Percentiles rank a stretch among this genome's conserved stretches.
phyloP scores from a whole-genome alignment of 2,113 vertebrate species.

The Aythya baeri region DNA sequence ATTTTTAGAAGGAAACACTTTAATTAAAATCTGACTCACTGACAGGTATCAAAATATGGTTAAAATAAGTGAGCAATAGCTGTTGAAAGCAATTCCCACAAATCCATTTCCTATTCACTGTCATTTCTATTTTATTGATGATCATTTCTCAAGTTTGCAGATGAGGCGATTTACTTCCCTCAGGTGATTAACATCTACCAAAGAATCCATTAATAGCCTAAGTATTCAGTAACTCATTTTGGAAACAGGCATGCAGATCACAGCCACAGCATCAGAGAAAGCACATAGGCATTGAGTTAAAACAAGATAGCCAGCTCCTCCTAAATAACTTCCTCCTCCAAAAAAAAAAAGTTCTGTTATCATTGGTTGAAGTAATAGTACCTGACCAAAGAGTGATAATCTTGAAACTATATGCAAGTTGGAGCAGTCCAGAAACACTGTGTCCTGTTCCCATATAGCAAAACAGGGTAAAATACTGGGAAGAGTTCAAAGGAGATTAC shows the following conservation, averaged over 20 bases:
- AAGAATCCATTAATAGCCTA: not conserved
- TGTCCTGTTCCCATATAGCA: not conserved
- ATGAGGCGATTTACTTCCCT: not conserved
- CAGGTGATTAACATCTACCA: not conserved
- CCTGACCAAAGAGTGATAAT: not conserved
- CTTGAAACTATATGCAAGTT: not conserved
- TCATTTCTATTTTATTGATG: not conserved
- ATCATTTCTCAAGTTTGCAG: not conserved
- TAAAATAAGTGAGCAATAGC: not conserved
- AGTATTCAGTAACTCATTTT: not conserved
- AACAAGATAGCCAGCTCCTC: not conserved
- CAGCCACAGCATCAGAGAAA: not conserved
- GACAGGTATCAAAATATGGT: not conserved
- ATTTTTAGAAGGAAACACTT: not conserved
- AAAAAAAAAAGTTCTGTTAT: not conserved
- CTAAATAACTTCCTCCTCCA: not conserved
- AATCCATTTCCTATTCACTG: not conserved
- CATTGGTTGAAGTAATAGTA: not conserved
- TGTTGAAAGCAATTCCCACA: not conserved
- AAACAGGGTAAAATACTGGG: not conserved
- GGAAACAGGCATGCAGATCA: not conserved
- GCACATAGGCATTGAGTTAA: not conserved
- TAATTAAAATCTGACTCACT: constrained; percentile 6
- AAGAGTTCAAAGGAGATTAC: not conserved
- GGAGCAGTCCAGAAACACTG: not conserved